phyloP scores from a whole-genome alignment of 2,888 invertebrate genomes.

The Mesoligia furuncula region DNA sequence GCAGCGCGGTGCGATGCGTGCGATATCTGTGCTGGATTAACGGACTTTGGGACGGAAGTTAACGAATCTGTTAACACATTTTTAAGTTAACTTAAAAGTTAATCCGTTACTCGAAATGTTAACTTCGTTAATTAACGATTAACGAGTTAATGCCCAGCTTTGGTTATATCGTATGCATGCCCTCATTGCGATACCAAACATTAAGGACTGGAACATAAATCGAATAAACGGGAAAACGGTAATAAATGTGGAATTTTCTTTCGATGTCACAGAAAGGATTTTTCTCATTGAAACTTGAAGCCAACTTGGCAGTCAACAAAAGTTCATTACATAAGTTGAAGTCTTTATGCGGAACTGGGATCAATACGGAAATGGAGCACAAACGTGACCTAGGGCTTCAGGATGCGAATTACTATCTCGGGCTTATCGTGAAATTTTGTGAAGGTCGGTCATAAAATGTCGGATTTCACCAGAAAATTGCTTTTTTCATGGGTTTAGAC shows the following conservation, averaged over 20 bases:
- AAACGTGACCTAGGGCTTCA: slow-evolving; percentile 17
- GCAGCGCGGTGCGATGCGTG: too few species aligned
- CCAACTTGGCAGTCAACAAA: not conserved
- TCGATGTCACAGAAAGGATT: not conserved
- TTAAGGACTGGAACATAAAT: not conserved
- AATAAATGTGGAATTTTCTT: not conserved
- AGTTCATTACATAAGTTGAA: not conserved
- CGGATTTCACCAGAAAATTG: not conserved
- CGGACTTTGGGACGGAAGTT: too few species aligned
- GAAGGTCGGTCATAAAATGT: slow-evolving; percentile 8
- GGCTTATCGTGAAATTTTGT: slow-evolving; percentile 2
- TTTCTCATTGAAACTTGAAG: slow-evolving; percentile 3
- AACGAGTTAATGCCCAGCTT: too few species aligned
- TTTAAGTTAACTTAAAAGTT: too few species aligned
- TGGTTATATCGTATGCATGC: not conserved
- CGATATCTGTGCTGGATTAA: too few species aligned
- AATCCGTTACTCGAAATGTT: too few species aligned
- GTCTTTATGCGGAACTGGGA: not conserved
- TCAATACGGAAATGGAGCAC: slow-evolving; percentile 29
- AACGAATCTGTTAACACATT: too few species aligned
- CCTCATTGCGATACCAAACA: not conserved
- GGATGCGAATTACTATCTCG: slow-evolving; percentile 16
- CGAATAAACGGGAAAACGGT: slow-evolving; percentile 2
- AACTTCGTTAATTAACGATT: too few species aligned
- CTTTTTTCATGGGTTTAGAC: not conserved